These are phyloP conservation scores for Planiliza haematocheilus DNA, from an alignment of 2,113 vertebrate genomes.

Conservation along the genomic window DNA sequence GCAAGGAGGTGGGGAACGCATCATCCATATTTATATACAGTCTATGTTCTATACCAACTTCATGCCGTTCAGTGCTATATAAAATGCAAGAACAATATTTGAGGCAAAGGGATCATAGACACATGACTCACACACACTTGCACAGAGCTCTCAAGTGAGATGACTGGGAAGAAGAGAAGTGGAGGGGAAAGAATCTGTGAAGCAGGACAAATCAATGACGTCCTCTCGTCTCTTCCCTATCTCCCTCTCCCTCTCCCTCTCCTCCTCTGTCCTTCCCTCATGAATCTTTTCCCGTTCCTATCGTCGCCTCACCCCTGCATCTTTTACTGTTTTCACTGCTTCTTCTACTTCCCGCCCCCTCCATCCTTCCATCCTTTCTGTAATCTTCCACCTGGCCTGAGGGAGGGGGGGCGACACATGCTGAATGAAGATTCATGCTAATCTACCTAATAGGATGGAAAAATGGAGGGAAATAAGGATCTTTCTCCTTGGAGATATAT, in stretches of 20 bases:
- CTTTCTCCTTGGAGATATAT: slow-evolving; percentile 51
- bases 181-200: slow-evolving; percentile 24
- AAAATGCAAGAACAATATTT: not conserved
- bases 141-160: slow-evolving; percentile 26
- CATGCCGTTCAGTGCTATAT: not conserved
- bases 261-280: not conserved
- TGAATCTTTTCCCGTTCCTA: slow-evolving; percentile 10
- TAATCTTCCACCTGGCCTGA: slow-evolving; percentile 44
- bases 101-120: not conserved
- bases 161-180: slow-evolving; percentile 9
- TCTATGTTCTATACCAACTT: too few relatives aligned
- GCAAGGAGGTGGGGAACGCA: too few relatives aligned
- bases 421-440: slow-evolving; percentile 67
- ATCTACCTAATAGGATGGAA: slow-evolving; percentile 65
- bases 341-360: slow-evolving; percentile 16
- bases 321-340: slow-evolving; percentile 21
- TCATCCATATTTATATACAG: too few relatives aligned
- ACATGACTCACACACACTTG: slow-evolving; percentile 14
- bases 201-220: slow-evolving; percentile 54
- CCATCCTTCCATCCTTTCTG: slow-evolving; percentile 21
- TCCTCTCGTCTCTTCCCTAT: slow-evolving; percentile 11
- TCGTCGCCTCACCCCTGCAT: slow-evolving; percentile 12
- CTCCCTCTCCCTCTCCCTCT: slow-evolving; percentile 23
- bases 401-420: slow-evolving; percentile 29
- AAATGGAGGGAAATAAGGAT: slow-evolving; percentile 49